Evolutionary conservation across 2,888 invertebrate species (phyloP), one percentile per base, ranked within the genome.

Genomic region (Rhingia rostrata): DNA sequence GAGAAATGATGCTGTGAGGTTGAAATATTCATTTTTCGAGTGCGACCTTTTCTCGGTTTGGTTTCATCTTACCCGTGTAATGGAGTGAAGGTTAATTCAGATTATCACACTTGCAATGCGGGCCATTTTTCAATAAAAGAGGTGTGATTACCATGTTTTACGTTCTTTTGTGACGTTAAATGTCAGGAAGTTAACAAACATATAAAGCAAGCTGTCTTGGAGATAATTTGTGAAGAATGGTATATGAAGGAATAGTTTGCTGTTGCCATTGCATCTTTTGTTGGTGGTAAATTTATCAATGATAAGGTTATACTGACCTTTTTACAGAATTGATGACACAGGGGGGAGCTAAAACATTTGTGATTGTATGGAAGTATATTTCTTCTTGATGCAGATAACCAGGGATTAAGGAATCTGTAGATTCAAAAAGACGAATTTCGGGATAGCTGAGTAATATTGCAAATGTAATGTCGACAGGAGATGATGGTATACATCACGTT

Each of bases 131-230:
- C 5, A 35, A 4, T 4, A 12, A n/a, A 30, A 58, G 0, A 35
- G 10, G 22, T 37, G 12, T 12, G 58, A 32, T 35, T 37, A 32
- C 53, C n/a, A 35, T 35, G 22, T 54, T 6, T 22, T 12, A 14
- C 41, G n/a, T 7, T 33, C 35, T 43, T 12, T 56, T 56, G 56
- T 69, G 6, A 12, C 32, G 12, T 14, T 4, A 56, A 30, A 32
- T 69, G 56, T 10, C 69, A 69, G 56, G 14, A 67, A 56, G 56
- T 47, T 58, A 4, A 14, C 5, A 54, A 45, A 6, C 6, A 12
- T 3, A 53, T 14, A 9, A 43, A 45, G 45, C 14, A 67, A 22
- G 41, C 43, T 35, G 22, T 41, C 41, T 43, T 33, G 22, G n/a
- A 33, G 14, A 12, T 43, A 32, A 60, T 60, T 60, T 60, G 12